These are phyloP conservation scores for Crotalus helleri DNA, from an alignment of 2,113 vertebrate genomes.

Conservation along the genomic window DNA sequence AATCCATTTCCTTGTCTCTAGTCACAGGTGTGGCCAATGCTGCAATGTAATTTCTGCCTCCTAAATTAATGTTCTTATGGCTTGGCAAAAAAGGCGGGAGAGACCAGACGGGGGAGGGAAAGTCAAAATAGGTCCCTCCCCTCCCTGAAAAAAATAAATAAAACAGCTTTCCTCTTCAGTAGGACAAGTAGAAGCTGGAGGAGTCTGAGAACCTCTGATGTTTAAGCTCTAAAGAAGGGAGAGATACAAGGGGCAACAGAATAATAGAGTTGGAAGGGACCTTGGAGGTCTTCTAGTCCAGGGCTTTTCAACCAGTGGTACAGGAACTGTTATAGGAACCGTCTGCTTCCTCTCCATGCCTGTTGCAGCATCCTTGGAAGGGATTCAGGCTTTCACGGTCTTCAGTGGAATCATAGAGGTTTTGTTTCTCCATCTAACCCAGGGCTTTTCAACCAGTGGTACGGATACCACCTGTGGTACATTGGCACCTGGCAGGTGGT, in stretches of 20 bases:
- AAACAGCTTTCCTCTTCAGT: background rate
- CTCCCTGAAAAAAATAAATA: background rate
- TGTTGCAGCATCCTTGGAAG: no score
- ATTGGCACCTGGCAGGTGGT: no score
- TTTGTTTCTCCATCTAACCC: no score
- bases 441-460: no score
- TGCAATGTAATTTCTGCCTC: conserved; percentile 35
- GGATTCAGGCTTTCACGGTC: no score
- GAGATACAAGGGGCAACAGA: background rate
- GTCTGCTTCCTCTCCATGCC: no score
- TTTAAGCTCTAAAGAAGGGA: background rate
- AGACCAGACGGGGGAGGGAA: background rate
- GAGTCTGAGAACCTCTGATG: background rate
- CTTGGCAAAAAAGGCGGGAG: background rate
- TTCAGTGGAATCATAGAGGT: no score
- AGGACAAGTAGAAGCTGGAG: background rate
- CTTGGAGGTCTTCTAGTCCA: no score
- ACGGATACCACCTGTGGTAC: no score
- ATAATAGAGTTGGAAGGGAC: no score
- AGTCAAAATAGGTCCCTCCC: rapidly evolving
- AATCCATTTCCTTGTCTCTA: conserved; percentile 42
- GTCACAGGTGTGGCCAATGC: background rate
- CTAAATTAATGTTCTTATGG: conserved; percentile 38
- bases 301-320: no score
- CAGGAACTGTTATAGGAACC: no score